These are phyloP conservation scores for Caloenas nicobarica DNA, from an alignment of 2,113 vertebrate genomes.

Conservation along the genomic window DNA sequence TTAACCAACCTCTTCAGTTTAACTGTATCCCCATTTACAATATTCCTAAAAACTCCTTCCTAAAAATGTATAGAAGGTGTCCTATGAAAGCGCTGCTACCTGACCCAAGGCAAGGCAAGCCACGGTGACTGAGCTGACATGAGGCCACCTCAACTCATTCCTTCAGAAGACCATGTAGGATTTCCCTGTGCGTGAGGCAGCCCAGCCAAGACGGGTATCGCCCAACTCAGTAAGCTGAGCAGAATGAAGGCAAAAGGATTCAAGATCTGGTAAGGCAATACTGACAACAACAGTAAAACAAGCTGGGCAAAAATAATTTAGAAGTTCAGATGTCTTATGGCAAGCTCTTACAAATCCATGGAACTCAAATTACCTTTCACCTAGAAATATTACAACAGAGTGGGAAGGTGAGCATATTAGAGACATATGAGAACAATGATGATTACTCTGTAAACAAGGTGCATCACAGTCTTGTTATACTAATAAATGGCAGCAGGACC, in stretches of 20 bases:
- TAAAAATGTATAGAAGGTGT: not conserved
- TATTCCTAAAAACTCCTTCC: not conserved
- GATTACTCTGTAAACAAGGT: not conserved
- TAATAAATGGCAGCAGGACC: not conserved
- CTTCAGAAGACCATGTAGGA: not conserved
- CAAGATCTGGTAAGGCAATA: not conserved
- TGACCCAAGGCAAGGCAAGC: not conserved
- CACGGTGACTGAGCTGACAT: not conserved
- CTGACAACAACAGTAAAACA: not conserved
- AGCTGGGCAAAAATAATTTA: not conserved
- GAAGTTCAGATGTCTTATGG: rapidly evolving
- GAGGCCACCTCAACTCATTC: not conserved
- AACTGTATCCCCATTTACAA: not conserved
- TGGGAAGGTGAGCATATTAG: not conserved
- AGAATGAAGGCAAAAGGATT: not conserved
- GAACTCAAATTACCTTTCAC: not conserved
- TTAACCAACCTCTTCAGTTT: not conserved
- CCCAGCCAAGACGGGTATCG: rapidly evolving
- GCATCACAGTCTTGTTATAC: not conserved
- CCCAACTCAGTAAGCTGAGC: not conserved
- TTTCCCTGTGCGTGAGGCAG: rapidly evolving
- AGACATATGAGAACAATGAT: not conserved
- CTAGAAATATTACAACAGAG: not conserved
- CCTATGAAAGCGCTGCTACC: not conserved
- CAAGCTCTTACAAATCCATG: not conserved